Percentiles rank a stretch among this genome's conserved stretches.
phyloP scores from a whole-genome alignment of 2,888 invertebrate genomes.

The Epirrita christyi region DNA sequence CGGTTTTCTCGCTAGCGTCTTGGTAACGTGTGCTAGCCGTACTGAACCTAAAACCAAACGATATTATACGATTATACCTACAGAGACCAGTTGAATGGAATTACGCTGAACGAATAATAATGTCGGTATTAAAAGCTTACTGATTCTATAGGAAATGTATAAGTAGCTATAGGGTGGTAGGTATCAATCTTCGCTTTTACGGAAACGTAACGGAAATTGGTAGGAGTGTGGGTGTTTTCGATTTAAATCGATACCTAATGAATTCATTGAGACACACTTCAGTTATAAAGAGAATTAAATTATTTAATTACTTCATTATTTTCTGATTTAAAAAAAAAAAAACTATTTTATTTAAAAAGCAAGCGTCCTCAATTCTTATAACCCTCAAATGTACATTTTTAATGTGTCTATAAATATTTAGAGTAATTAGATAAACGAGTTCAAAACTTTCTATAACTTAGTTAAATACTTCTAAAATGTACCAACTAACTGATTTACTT shows the following conservation, averaged over 20 bases:
- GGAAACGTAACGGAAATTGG: background rate
- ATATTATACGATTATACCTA: background rate
- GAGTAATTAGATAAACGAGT: background rate
- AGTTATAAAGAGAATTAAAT: too few species aligned
- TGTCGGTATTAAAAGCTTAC: constrained; percentile 1
- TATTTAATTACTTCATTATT: too few species aligned
- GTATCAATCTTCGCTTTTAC: background rate
- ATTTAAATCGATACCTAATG: background rate
- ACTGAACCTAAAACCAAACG: constrained; percentile 1
- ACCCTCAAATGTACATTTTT: too few species aligned
- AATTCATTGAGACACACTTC: too few species aligned
- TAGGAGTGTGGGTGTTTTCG: background rate
- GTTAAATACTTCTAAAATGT: background rate
- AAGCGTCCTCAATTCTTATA: too few species aligned
- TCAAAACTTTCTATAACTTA: background rate
- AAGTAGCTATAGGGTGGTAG: background rate
- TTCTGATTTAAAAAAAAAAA: too few species aligned
- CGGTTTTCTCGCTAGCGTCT: too few species aligned
- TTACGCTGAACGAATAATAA: constrained; percentile 1
- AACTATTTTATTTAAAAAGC: too few species aligned
- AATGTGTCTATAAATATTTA: background rate
- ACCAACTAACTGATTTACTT: background rate
- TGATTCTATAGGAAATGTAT: background rate
- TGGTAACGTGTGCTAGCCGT: too few species aligned
- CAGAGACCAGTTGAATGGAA: background rate